phyloP scores from a whole-genome alignment of 2,113 vertebrate genomes.

The Eptatretus burgeri region DNA sequence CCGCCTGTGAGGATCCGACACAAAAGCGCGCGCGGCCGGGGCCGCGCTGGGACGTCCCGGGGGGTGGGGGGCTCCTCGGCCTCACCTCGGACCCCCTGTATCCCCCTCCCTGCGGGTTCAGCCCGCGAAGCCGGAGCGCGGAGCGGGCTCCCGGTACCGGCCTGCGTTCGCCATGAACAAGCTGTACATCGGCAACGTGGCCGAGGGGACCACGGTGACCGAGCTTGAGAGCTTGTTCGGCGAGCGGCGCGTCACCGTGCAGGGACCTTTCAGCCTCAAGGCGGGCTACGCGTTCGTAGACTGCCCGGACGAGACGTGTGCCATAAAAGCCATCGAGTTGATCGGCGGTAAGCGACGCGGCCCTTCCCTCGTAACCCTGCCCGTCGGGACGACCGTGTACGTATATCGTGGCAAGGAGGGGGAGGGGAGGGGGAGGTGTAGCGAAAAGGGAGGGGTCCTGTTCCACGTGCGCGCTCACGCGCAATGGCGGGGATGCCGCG shows the following conservation, averaged over 20 bases:
- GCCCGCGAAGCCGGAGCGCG: no score
- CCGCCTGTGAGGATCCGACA: no score
- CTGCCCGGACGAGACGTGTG: constrained; percentile 68
- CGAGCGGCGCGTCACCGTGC: constrained; percentile 43
- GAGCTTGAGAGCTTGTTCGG: constrained; percentile 59
- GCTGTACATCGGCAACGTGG: constrained; percentile 80
- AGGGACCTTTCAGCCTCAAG: constrained; percentile 56
- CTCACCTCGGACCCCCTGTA: no score
- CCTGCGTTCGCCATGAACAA: constrained; percentile 32
- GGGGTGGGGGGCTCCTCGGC: no score
- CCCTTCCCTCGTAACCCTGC: no score
- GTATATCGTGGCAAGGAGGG: neutral
- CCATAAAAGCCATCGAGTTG: constrained; percentile 60
- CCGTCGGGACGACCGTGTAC: neutral
- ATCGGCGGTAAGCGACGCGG: constrained; percentile 40
- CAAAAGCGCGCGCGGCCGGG: no score
- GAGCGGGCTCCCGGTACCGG: no score
- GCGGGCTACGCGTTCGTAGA: constrained; percentile 77
- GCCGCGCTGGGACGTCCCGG: no score
- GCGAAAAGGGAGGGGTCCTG: neutral
- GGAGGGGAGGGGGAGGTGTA: neutral
- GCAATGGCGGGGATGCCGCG: no score
- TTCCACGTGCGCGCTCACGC: no score
- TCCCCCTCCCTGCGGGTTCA: no score
- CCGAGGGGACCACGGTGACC: constrained; percentile 57